Base-by-base conservation (phyloP, 2,888 invertebrate genomes). In the Ischnus inquisitorius region DNA sequence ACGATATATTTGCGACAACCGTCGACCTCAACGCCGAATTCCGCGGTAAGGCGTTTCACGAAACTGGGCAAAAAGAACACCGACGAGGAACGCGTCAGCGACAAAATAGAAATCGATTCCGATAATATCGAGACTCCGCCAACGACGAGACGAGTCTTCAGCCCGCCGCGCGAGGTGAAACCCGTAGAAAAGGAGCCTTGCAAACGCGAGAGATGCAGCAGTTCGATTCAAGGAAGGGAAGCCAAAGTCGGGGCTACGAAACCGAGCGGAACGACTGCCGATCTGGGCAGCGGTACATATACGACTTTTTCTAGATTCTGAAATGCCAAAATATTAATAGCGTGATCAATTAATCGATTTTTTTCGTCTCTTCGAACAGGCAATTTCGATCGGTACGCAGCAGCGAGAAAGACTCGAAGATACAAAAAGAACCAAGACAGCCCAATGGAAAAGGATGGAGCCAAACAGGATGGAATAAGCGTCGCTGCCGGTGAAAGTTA, bases 61-160 rank as follows among this genome's bases (percentile, higher is more conserved):
- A 92, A 91, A 48, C 60, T 90, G 12, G 74, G 90, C 77, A 86
- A 87, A 87, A 88, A 89, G 84, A 81, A 85, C 34, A 71, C 75
- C 10, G 89, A 89, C 0, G 88, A 88, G 83, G 90, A 92, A 43
- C 89, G 89, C 16, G 92, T 94, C 14, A 95, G 95, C 19, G 96
- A 97, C 88, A 96, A 96, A 91, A 96, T 96, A 12, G 97, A 98
- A 91, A 97, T 98, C 54, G 98, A 98, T 92, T 97, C 97, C 2
- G 98, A 98, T 89, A 98, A 98, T 89, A 97, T 98, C 43, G 98
- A 98, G 94, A 98, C 98, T 1, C 98, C 98, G 22, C 98, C 98
- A 4, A 97, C 96, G 0, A 96, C 96, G 19, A 95, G 98, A 78
- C 95, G 96, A 88, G 93, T 95, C 39, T 96, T 96, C 90, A 95